A percentile compares a stretch with the other conserved stretches of the same genome.
Conservation (phyloP, 1,140 invertebrate species). For the Tetragonula clypearis region DNA sequence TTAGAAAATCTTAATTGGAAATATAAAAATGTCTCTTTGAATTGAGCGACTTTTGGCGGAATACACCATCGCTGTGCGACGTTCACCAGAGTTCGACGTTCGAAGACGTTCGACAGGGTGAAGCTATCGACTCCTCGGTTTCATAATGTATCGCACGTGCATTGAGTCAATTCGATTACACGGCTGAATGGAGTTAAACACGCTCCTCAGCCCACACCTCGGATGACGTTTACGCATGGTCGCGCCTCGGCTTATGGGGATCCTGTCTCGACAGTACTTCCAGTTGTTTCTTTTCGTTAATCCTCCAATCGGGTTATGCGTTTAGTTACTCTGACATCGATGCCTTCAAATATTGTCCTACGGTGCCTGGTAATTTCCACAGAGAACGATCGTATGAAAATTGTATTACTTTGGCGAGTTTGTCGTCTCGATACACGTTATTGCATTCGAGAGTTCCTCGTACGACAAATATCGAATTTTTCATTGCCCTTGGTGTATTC, state of each 20-base stretch:
- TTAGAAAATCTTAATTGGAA: too few species aligned
- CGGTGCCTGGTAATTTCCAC: background rate
- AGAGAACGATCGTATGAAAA: background rate
- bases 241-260: conserved; percentile 12
- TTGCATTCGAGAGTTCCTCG: background rate
- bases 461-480: background rate
- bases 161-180: conserved; percentile 54
- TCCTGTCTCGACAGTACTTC: conserved; percentile 2
- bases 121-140: conserved; percentile 24
- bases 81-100: background rate
- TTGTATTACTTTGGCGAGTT: background rate
- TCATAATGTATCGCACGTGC: conserved; percentile 59
- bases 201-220: conserved; percentile 19
- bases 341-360: background rate
- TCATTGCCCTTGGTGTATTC: background rate
- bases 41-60: background rate
- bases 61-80: too few species aligned
- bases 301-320: conserved; percentile 6
- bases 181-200: conserved; percentile 50
- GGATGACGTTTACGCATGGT: conserved; percentile 51
- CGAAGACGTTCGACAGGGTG: conserved; percentile 9
- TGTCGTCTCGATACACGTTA: background rate
- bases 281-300: conserved; percentile 6
- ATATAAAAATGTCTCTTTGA: background rate
- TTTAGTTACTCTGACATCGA: background rate